These are phyloP conservation scores for Lepidurus couesii DNA, from an alignment of 1,140 invertebrate genomes.

Conservation along the genomic window DNA sequence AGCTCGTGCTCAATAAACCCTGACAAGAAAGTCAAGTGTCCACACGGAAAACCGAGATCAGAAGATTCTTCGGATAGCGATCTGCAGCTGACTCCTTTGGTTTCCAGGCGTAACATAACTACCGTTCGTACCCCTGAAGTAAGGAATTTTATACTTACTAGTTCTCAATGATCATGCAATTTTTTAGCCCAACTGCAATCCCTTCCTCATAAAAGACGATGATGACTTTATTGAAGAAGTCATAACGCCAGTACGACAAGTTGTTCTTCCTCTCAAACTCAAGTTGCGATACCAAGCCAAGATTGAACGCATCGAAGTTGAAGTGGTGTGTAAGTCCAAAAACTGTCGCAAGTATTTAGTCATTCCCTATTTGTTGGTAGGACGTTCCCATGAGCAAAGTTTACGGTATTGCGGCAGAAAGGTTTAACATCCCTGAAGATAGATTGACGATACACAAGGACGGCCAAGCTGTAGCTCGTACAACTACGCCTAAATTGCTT, in stretches of 20 bases:
- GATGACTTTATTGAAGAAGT: not conserved
- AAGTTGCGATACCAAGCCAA: not conserved
- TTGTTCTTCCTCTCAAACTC: not conserved
- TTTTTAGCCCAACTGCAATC: not conserved
- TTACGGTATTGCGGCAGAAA: not conserved
- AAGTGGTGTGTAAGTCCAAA: not conserved
- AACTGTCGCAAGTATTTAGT: not conserved
- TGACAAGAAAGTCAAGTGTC: not conserved
- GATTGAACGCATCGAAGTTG: not conserved
- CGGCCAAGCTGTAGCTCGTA: not conserved
- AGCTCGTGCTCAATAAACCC: not conserved
- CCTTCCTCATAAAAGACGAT: not conserved
- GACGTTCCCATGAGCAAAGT: not conserved
- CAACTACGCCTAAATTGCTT: not conserved
- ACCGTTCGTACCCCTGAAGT: not conserved
- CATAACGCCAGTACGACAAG: not conserved
- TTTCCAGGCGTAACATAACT: not conserved
- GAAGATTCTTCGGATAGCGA: not conserved
- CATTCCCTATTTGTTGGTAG: not conserved
- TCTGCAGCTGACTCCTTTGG: not conserved
- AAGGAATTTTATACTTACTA: not conserved
- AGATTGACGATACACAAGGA: not conserved
- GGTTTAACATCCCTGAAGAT: conserved; percentile 3
- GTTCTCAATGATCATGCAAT: not conserved
- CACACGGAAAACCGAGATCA: not conserved